Base-by-base conservation (phyloP, 2,797 vertebrate genomes). In the Antennarius maculatus region DNA sequence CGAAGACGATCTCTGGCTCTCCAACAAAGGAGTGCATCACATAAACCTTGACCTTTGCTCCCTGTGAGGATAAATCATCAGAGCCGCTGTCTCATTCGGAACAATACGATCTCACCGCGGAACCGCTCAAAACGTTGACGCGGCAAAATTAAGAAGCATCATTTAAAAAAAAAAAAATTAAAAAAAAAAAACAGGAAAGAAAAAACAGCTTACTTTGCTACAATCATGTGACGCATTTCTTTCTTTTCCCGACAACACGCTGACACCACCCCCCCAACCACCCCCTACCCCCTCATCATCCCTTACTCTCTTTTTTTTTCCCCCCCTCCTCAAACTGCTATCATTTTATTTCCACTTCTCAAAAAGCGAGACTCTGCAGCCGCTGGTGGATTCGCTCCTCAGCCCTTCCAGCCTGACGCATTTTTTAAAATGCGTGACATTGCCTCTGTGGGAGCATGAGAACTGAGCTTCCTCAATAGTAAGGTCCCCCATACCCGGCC, bases 361-460 rank as follows among this genome's bases (percentile, higher is more conserved):
- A 95, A 95, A 95, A 94, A 95, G 93, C 93, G 89, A 82, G n/a
- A n/a, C 80, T 86, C 83, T 79, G 85, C 87, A n/a, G n/a, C n/a
- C 71, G 79, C 90, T 72, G 92, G 93, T 91, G 91, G 94, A 95
- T 95, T 91, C 93, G 93, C 89, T 94, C 94, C 93, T 91, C 92
- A 92, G 92, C 91, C 91, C 90, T n/a, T n/a, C n/a, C n/a, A 91
- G 93, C 94, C 94, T 89, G 93, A 92, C 87, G 92, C 95, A 79
- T 83, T 90, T 43, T 97, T 95, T 88, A 94, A 94, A 95, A 96
- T 95, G 96, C 95, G 94, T 95, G 95, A 95, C 96, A 96, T 93
- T 93, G 93, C 95, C 95, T 93, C 94, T 78, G 94, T 94, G 95
- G 94, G 96, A 96, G 96, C 96, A 96, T 98, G 96, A 97, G 96